Percentiles rank a stretch among this genome's conserved stretches.
phyloP scores from a whole-genome alignment of 2,888 invertebrate genomes.

The Oscheius sp. region DNA sequence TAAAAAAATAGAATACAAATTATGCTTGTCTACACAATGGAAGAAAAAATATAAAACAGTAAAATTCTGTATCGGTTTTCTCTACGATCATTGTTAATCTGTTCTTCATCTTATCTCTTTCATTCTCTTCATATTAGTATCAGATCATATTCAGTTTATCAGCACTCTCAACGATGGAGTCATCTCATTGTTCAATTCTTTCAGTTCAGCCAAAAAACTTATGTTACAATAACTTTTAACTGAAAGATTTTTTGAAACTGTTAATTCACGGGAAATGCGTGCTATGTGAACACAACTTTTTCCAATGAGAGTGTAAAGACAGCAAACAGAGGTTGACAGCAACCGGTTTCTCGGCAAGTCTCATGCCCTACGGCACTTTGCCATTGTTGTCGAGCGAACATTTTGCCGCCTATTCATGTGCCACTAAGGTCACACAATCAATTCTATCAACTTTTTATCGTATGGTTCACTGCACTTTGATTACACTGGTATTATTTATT shows the following conservation, averaged over 20 bases:
- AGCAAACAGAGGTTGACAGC: conserved; percentile 29
- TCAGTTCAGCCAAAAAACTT: no score
- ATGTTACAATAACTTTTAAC: no score
- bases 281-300: conserved; percentile 5
- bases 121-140: no score
- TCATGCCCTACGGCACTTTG: conserved; percentile 25
- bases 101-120: background rate
- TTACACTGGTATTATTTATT: background rate
- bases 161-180: no score
- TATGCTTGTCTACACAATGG: no score
- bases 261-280: background rate
- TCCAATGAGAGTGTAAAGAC: conserved; percentile 19
- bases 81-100: background rate
- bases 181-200: no score
- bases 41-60: no score
- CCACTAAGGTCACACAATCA: conserved; percentile 10
- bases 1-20: no score
- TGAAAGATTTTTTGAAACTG: no score
- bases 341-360: conserved; percentile 19
- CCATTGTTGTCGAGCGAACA: conserved; percentile 26
- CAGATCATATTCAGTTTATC: no score
- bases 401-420: conserved; percentile 2
- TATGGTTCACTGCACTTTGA: background rate
- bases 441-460: background rate
- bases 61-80: background rate